Conservation (phyloP, 1,140 invertebrate species). For the Sitobion miscanthi region DNA sequence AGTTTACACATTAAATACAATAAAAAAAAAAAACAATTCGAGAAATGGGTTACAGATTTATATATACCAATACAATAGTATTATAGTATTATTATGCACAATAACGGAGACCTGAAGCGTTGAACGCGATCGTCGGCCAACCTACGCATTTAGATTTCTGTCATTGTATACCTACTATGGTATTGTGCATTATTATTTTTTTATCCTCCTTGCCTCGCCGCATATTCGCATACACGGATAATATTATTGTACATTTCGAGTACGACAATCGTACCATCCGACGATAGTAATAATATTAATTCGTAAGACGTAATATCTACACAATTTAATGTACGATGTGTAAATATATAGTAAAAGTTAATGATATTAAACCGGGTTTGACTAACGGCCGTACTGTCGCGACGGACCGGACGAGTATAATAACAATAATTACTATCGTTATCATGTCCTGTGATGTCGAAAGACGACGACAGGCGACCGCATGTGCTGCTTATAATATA, state of each 20-base stretch:
- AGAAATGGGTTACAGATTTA: background rate
- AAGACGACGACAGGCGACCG: background rate
- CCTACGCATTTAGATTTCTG: background rate
- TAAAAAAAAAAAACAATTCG: background rate
- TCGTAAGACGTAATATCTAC: background rate
- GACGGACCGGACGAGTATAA: background rate
- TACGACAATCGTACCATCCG: background rate
- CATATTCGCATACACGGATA: background rate
- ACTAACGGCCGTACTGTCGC: background rate
- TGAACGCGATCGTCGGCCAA: background rate
- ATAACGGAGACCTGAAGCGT: background rate
- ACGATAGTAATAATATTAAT: background rate
- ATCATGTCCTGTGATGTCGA: background rate
- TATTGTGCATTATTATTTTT: background rate
- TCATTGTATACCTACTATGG: background rate
- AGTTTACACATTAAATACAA: background rate
- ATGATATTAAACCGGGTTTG: background rate
- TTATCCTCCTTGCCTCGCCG: background rate
- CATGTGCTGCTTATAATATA: background rate
- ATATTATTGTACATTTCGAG: background rate
- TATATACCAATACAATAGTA: background rate
- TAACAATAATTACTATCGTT: background rate
- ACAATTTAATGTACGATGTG: background rate
- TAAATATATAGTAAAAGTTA: background rate
- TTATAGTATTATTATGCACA: background rate